phyloP scores from a whole-genome alignment of 2,888 invertebrate species.

The Flexamia atlantica region DNA sequence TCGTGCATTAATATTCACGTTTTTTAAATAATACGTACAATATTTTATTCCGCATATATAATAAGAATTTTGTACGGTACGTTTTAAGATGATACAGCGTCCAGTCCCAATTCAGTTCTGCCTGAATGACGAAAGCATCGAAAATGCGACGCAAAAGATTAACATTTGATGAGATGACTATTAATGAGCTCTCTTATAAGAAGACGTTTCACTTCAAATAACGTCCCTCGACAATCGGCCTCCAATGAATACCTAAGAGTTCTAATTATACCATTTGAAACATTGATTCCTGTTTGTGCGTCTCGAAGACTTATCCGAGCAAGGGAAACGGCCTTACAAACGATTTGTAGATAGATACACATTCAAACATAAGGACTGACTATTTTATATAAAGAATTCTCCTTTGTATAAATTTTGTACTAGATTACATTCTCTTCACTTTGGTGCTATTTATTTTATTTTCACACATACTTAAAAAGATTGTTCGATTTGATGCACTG shows the following conservation, averaged over 20 bases:
- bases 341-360: neutral
- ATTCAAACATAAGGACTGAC: no score
- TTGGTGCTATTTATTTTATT: no score
- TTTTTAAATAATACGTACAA: no score
- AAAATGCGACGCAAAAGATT: neutral
- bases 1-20: no score
- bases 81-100: neutral
- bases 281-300: slow-evolving; percentile 19
- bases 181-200: neutral
- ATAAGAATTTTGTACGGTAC: no score
- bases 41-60: no score
- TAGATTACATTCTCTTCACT: no score
- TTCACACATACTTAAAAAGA: no score
- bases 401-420: no score
- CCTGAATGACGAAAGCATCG: neutral
- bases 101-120: neutral
- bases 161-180: slow-evolving; percentile 22
- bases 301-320: neutral
- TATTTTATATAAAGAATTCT: no score
- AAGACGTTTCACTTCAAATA: slow-evolving; percentile 9
- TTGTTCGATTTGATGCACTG: no score
- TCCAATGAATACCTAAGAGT: slow-evolving; percentile 38
- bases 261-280: slow-evolving; percentile 29
- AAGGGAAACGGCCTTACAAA: neutral
- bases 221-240: slow-evolving; percentile 31